A percentile compares a stretch with the other conserved stretches of the same genome.
Conservation (phyloP, 2,113 vertebrate genomes). For the Rhynchomys soricoides region DNA sequence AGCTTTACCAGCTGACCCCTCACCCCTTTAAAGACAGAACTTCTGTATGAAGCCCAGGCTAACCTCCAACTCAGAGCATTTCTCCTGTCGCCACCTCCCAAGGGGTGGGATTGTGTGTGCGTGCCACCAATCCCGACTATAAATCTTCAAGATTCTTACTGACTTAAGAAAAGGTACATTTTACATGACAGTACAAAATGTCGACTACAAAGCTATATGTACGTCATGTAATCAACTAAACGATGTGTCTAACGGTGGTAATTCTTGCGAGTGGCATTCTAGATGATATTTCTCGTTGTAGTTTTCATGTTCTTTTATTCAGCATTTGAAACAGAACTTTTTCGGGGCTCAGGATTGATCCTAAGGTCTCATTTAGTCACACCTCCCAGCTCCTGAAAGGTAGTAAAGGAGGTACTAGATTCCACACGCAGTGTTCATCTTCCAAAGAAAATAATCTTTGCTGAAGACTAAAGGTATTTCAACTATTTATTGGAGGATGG, state of each 20-base stretch:
- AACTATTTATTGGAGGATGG: background rate
- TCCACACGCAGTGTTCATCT: background rate
- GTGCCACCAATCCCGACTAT: background rate
- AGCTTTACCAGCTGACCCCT: background rate
- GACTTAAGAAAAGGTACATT: background rate
- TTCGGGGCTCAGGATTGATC: background rate
- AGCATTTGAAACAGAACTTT: constrained; percentile 21
- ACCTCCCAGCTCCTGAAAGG: background rate
- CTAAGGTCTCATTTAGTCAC: background rate
- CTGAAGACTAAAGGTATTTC: background rate
- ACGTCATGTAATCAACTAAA: background rate
- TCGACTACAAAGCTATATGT: background rate
- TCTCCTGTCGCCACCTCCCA: background rate
- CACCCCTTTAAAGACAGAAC: background rate
- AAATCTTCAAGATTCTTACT: background rate
- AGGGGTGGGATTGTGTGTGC: no score
- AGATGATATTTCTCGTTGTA: background rate
- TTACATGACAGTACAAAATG: background rate
- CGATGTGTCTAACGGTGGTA: background rate
- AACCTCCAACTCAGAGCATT: background rate
- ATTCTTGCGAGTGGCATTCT: background rate
- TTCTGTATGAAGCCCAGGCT: background rate
- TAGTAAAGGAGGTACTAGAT: background rate
- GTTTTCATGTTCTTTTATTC: background rate
- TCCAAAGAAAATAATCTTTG: background rate